Base-by-base conservation (phyloP, 2,888 invertebrate species). In the Pachliopta kotzebuea region DNA sequence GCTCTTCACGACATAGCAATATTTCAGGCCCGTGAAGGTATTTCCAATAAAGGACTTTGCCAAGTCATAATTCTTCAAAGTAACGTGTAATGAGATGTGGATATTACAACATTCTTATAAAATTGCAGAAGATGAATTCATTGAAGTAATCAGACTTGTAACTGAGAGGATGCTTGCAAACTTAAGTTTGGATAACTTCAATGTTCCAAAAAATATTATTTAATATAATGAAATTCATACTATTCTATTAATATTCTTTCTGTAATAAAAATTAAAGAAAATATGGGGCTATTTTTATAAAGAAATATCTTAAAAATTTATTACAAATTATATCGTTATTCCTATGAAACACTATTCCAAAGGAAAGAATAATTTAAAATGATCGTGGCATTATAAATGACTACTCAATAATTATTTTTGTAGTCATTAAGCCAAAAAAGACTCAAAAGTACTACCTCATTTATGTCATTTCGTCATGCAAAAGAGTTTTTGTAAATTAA, bases 11-110 rank as follows among this genome's bases (percentile, higher is more conserved):
- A 87, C 89, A 89, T 88, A 86, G 91, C 89, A 88, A 91, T 91
- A 91, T 90, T 91, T 91, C 89, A 90, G 85, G 85, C 83, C 77
- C 86, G 90, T 88, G 89, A 83, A 90, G 90, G 90, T 91, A 91
- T 91, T 91, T 91, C 90, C 91, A 91, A 91, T 91, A 91, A 91
- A 88, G 90, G 90, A 87, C 90, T 90, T 89, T 87, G 90, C 90
- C 90, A 89, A 91, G 88, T 90, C 90, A 91, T 90, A 90, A 90
- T 90, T 90, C 90, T 91, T 88, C 86, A 89, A 90, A 90, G 91
- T 89, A 84, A 87, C 90, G 85, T 87, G 87, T 91, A 90, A 90
- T 90, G 88, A 91, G 90, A 90, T 90, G 90, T 87, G 88, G 87
- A 87, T 90, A 83, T 89, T 86, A 87, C 83, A 81, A 81, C 84